A percentile compares a stretch with the other conserved stretches of the same genome.
These are phyloP conservation scores for Notiomystis cincta DNA, from an alignment of 2,113 vertebrate species.

Conservation along the genomic window DNA sequence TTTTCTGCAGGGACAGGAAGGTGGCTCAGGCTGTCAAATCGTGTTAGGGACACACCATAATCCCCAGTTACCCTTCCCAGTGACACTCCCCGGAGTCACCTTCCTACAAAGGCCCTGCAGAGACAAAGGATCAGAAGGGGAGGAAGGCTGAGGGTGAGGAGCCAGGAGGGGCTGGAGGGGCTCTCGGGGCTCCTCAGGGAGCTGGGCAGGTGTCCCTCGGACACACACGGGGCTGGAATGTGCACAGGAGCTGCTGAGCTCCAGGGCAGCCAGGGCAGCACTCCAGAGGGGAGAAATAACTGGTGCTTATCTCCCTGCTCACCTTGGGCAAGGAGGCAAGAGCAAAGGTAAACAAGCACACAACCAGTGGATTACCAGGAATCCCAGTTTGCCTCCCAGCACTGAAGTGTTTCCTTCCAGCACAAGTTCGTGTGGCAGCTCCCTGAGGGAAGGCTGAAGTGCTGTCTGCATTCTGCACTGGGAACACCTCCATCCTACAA, in stretches of 20 bases:
- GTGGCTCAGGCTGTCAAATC: neutral
- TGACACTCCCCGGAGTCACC: neutral
- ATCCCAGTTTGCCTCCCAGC: neutral
- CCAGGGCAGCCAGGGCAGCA: neutral
- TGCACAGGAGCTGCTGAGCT: fast-evolving
- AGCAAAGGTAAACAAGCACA: neutral
- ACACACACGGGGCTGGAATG: fast-evolving
- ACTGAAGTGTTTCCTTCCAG: neutral
- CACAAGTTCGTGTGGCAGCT: neutral
- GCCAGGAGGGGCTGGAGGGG: neutral
- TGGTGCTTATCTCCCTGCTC: neutral
- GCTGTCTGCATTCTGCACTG: neutral
- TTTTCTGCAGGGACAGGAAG: constrained; percentile 20
- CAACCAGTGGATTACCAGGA: neutral
- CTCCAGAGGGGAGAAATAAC: neutral
- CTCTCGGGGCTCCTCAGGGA: neutral
- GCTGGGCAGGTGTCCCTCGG: neutral
- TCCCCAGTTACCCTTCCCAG: constrained; percentile 8
- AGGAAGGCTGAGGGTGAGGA: neutral
- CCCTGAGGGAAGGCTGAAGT: neutral
- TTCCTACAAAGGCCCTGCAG: neutral
- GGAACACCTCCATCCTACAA: neutral
- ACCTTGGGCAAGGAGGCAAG: neutral
- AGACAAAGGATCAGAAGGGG: neutral
- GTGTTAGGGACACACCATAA: neutral